phyloP scores from a whole-genome alignment of 2,113 vertebrate species.

The Sisor rabdophorus region DNA sequence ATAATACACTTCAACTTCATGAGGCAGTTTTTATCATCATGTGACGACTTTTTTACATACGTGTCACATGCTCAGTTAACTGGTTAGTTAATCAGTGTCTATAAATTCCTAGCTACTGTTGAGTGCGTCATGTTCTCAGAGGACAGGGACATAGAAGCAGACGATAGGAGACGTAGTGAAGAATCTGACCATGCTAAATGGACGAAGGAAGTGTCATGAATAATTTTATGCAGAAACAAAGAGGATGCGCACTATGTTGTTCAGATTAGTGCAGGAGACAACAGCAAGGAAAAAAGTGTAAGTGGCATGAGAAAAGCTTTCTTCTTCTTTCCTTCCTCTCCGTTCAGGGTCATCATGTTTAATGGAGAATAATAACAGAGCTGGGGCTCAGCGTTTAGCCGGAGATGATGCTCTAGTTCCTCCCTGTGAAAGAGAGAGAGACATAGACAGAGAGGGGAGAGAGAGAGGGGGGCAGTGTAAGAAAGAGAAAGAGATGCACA shows the following conservation, averaged over 20 bases:
- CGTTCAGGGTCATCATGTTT: slow-evolving; percentile 44
- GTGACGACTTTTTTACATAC: neutral
- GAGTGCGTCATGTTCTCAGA: neutral
- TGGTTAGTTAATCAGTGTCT: neutral
- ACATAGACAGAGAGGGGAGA: neutral
- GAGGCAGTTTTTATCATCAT: neutral
- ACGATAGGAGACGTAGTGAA: slow-evolving; percentile 16
- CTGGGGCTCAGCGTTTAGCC: slow-evolving; percentile 81
- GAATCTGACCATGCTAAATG: slow-evolving; percentile 62
- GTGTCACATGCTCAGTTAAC: neutral
- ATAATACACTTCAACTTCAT: slow-evolving; percentile 4
- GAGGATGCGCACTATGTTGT: slow-evolving; percentile 3
- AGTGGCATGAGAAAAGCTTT: slow-evolving; percentile 38
- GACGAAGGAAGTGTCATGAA: slow-evolving; percentile 51
- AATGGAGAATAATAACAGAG: neutral
- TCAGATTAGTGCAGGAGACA: slow-evolving; percentile 57
- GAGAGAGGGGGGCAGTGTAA: neutral
- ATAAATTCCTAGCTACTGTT: neutral
- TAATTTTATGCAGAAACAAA: neutral
- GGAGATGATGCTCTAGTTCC: slow-evolving; percentile 89
- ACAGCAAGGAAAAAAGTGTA: slow-evolving; percentile 35
- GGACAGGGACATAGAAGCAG: slow-evolving; percentile 44
- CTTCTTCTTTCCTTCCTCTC: slow-evolving; percentile 51
- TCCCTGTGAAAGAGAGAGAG: slow-evolving; percentile 70
- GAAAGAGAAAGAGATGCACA: no score